Conservation (phyloP, 92 coral and sea anemone genomes). For the Scolanthus callimorphus region DNA sequence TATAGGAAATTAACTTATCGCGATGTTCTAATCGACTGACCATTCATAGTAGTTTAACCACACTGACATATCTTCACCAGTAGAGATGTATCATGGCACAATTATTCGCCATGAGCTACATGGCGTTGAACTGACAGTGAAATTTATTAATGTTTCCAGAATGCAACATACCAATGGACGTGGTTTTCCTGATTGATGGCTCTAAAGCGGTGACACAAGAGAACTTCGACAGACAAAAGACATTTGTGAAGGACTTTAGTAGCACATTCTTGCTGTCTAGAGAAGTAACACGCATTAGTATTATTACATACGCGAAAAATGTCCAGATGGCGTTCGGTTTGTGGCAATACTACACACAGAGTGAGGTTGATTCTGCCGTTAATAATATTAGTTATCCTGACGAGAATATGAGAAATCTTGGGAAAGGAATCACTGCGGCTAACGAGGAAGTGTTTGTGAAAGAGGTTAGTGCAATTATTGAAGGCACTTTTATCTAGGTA, state of each 20-base stretch:
- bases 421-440: constrained; percentile 3
- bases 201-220: constrained; percentile 8
- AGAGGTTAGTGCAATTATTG: neutral
- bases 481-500: too few relatives aligned
- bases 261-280: constrained; percentile 11
- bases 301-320: constrained; percentile 6
- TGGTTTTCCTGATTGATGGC: constrained; percentile 20
- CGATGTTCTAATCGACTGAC: too few relatives aligned
- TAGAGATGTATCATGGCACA: too few relatives aligned
- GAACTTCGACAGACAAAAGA: constrained; percentile 6
- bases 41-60: too few relatives aligned
- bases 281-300: constrained; percentile 10
- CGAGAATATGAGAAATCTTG: constrained; percentile 15
- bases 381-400: constrained; percentile 1
- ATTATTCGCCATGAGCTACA: too few relatives aligned
- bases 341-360: constrained; percentile 1
- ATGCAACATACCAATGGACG: constrained; percentile 9
- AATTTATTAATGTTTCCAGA: too few relatives aligned
- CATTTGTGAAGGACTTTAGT: constrained; percentile 9
- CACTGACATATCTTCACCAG: too few relatives aligned
- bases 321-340: neutral
- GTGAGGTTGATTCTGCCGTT: constrained; percentile 2
- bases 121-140: too few relatives aligned
- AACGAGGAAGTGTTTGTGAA: neutral
- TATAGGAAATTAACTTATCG: too few relatives aligned